A percentile compares a stretch with the other conserved stretches of the same genome.
These are phyloP conservation scores for Dynastes maya DNA, from an alignment of 2,888 invertebrate genomes.

Conservation along the genomic window DNA sequence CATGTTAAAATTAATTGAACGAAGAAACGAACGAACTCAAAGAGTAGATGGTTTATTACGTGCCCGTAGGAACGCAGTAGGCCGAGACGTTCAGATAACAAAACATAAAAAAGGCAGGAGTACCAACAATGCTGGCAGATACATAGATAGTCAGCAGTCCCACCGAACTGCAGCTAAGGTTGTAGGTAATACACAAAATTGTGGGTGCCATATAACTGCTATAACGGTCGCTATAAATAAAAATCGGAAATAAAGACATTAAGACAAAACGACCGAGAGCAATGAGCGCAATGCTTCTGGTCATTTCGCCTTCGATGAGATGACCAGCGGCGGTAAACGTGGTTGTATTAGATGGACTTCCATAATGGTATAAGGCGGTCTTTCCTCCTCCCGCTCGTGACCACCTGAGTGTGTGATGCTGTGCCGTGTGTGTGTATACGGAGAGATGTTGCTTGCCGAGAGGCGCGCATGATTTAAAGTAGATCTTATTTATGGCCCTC, in stretches of 20 bases:
- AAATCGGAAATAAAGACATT: conserved; percentile 69
- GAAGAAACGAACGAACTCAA: conserved; percentile 23
- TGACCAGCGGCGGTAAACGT: conserved; percentile 46
- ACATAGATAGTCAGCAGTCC: not conserved
- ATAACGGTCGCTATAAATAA: conserved; percentile 66
- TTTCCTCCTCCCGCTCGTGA: conserved; percentile 59
- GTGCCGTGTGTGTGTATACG: conserved; percentile 57
- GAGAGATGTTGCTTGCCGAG: conserved; percentile 66
- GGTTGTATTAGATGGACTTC: conserved; percentile 59
- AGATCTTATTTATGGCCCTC: conserved; percentile 67
- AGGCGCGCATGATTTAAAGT: conserved; percentile 69
- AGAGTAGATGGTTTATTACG: conserved; percentile 35
- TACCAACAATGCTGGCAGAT: not conserved
- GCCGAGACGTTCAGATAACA: conserved; percentile 10
- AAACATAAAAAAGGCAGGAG: conserved; percentile 20
- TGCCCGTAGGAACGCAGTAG: conserved; percentile 40
- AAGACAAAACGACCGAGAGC: conserved; percentile 64
- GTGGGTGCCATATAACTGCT: conserved; percentile 51
- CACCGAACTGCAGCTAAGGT: not conserved
- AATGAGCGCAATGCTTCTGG: conserved; percentile 64
- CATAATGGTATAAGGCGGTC: conserved; percentile 60
- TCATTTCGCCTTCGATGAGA: conserved; percentile 25
- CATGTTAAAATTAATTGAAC: conserved; percentile 45
- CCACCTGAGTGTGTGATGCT: conserved; percentile 68
- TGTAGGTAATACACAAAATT: conserved; percentile 25